Evolutionary conservation across 92 coral and sea anemone genomes (phyloP).

Genomic region (Epizoanthus fatuus): DNA sequence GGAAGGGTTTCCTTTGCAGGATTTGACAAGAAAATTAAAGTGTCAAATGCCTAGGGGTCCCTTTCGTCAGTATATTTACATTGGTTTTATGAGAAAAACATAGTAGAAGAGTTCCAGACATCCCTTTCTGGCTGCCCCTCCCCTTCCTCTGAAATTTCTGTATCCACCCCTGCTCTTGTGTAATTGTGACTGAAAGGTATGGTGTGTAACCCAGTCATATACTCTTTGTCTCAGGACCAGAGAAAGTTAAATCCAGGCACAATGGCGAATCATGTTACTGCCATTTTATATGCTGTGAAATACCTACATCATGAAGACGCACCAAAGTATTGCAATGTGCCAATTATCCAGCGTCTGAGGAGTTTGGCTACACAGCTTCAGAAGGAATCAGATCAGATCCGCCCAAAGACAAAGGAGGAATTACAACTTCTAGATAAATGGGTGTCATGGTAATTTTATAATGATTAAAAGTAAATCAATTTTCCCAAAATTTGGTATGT

Average conservation of each 20-base stretch:
- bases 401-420: background rate
- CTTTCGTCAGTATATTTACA: no score
- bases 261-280: background rate
- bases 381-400: background rate
- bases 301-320: background rate
- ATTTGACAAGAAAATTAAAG: no score
- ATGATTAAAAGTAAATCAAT: background rate
- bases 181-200: no score
- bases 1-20: no score
- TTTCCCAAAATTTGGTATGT: no score
- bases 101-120: no score
- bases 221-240: slow-evolving; percentile 7
- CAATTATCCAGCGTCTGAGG: background rate
- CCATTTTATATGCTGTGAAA: slow-evolving; percentile 8
- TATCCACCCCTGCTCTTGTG: no score
- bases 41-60: no score
- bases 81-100: no score
- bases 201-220: slow-evolving; percentile 5
- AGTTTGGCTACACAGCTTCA: slow-evolving; percentile 6
- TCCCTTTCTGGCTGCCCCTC: no score
- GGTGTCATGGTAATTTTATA: background rate
- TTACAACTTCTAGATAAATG: background rate
- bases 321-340: background rate
- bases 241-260: slow-evolving; percentile 3
- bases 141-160: no score